Evolutionary conservation across 2,113 vertebrate genomes (phyloP).

Genomic region (Phalacrocorax brasilianus): DNA sequence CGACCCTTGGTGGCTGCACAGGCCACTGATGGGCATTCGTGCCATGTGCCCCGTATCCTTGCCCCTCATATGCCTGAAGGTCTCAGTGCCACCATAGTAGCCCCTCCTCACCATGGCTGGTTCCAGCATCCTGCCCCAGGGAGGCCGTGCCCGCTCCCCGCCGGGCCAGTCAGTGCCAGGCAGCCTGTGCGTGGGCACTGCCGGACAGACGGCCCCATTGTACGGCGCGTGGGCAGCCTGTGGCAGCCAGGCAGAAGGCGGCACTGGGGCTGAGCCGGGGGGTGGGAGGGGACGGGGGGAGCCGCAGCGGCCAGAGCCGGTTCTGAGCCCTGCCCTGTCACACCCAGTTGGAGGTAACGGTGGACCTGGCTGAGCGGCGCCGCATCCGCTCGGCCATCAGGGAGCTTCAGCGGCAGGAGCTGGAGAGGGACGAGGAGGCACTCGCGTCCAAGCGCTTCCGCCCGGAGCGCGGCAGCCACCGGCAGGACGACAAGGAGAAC

Average conservation of each 20-base stretch:
- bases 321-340: background rate
- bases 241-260: accelerated
- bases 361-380: constrained; percentile 89
- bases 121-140: accelerated
- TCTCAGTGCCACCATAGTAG: background rate
- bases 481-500: constrained; percentile 92
- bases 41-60: background rate
- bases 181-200: accelerated
- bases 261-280: background rate
- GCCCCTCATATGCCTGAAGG: background rate
- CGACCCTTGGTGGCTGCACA: background rate
- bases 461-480: constrained; percentile 73
- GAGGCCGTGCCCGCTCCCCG: accelerated
- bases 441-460: constrained; percentile 94
- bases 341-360: constrained; percentile 85
- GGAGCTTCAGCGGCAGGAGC: constrained; percentile 88
- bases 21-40: background rate
- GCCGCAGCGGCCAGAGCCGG: background rate
- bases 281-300: no score
- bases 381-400: constrained; percentile 90
- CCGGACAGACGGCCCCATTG: background rate
- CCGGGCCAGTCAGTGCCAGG: background rate
- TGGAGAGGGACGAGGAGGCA: constrained; percentile 87
- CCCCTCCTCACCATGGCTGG: background rate
- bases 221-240: accelerated